These are phyloP conservation scores for Moxostoma hubbsi DNA, from an alignment of 2,797 vertebrate species.

Conservation along the genomic window DNA sequence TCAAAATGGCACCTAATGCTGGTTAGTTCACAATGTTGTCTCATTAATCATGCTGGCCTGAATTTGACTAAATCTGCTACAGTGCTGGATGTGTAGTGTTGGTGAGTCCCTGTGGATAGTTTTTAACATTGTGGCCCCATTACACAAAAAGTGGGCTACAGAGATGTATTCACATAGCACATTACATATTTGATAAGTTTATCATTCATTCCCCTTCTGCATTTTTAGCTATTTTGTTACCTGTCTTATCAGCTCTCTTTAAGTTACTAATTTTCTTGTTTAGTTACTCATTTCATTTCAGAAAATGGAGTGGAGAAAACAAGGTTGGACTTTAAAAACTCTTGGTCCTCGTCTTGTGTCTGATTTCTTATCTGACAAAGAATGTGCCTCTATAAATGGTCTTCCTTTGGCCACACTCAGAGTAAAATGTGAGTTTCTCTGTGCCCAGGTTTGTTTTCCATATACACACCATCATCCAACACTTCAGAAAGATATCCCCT, in stretches of 20 bases:
- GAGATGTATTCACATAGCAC: not conserved
- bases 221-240: slow-evolving; percentile 15
- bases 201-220: slow-evolving; percentile 13
- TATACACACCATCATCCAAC: slow-evolving; percentile 42
- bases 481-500: slow-evolving; percentile 45
- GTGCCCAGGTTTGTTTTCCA: slow-evolving; percentile 37
- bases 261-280: slow-evolving; percentile 31
- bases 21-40: slow-evolving; percentile 73
- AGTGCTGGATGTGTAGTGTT: slow-evolving; percentile 54
- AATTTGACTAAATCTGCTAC: slow-evolving; percentile 53
- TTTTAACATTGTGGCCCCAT: slow-evolving; percentile 12
- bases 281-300: not conserved
- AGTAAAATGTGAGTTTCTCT: slow-evolving; percentile 19
- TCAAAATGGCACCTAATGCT: slow-evolving; percentile 80
- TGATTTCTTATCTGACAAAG: slow-evolving; percentile 23
- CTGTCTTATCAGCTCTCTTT: slow-evolving; percentile 33
- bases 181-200: not conserved
- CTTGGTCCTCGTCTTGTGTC: slow-evolving; percentile 4
- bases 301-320: not conserved
- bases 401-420: slow-evolving; percentile 39
- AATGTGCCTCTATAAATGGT: slow-evolving; percentile 54
- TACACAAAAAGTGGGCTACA: slow-evolving; percentile 29
- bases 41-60: slow-evolving; percentile 65
- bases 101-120: slow-evolving; percentile 37
- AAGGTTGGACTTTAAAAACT: slow-evolving; percentile 17